Evolutionary conservation across 2,113 vertebrate species (phyloP).

Genomic region (Halcyon malimbica): DNA sequence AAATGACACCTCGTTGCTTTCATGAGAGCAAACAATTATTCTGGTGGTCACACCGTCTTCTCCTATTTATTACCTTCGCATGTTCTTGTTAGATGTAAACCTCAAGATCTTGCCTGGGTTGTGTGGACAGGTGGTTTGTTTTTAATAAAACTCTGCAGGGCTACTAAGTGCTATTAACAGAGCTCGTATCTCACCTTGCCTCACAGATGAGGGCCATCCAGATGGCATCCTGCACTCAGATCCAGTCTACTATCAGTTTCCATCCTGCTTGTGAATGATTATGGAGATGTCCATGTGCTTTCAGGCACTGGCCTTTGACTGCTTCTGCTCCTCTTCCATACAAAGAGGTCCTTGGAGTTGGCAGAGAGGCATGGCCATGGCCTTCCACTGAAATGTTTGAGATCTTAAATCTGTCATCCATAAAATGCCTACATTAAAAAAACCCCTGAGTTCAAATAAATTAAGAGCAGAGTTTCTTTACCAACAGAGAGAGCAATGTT

Average conservation of each 20-base stretch:
- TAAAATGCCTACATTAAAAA: not conserved
- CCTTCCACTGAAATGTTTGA: not conserved
- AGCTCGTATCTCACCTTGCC: not conserved
- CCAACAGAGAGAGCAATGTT: not conserved
- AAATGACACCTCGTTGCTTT: not conserved
- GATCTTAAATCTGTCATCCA: not conserved
- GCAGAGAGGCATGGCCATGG: rapidly evolving
- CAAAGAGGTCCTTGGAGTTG: not conserved
- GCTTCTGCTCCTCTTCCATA: rapidly evolving
- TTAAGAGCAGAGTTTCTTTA: not conserved
- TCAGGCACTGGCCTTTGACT: rapidly evolving
- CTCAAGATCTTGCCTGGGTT: not conserved
- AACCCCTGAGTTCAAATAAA: not conserved
- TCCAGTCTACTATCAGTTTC: not conserved
- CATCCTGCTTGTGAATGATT: not conserved
- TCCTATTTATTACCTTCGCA: not conserved
- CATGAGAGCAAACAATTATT: not conserved
- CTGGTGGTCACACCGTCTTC: not conserved
- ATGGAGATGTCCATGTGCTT: not conserved
- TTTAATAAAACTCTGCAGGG: not conserved
- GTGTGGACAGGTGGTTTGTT: not conserved
- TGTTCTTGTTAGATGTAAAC: not conserved
- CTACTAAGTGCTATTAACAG: not conserved
- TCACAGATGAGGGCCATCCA: not conserved
- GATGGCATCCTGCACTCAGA: rapidly evolving